phyloP scores from a whole-genome alignment of 1,140 invertebrate genomes.

The Wiebesia pumilae region DNA sequence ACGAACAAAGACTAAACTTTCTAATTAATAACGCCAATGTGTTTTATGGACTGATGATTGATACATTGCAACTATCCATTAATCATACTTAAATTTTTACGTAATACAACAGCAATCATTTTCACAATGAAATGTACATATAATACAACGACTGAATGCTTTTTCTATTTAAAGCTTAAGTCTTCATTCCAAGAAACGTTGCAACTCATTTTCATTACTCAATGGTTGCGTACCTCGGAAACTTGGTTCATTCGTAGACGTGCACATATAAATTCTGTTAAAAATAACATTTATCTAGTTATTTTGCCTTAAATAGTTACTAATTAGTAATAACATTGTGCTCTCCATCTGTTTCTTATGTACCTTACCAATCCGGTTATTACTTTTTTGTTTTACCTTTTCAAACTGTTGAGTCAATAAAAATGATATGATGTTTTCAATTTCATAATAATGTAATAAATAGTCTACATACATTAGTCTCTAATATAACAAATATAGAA shows the following conservation, averaged over 20 bases:
- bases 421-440: background rate
- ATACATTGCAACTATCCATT: slow-evolving; percentile 6
- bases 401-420: background rate
- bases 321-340: slow-evolving; percentile 9
- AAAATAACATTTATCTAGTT: slow-evolving; percentile 18
- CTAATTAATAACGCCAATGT: background rate
- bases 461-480: background rate
- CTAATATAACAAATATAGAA: background rate
- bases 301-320: slow-evolving; percentile 17
- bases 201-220: slow-evolving; percentile 4
- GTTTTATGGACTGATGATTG: background rate
- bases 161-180: background rate
- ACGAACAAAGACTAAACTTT: background rate
- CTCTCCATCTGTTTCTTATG: background rate
- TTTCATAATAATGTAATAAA: background rate
- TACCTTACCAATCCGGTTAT: background rate
- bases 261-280: background rate
- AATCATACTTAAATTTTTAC: background rate
- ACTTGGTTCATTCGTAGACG: slow-evolving; percentile 1
- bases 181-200: slow-evolving; percentile 22
- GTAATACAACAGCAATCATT: background rate
- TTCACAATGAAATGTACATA: background rate
- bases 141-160: background rate
- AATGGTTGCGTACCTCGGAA: background rate
- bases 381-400: background rate